Percentiles rank a stretch among this genome's conserved stretches.
phyloP scores from a whole-genome alignment of 2,888 invertebrate species.

The Protodeltote pygarga region DNA sequence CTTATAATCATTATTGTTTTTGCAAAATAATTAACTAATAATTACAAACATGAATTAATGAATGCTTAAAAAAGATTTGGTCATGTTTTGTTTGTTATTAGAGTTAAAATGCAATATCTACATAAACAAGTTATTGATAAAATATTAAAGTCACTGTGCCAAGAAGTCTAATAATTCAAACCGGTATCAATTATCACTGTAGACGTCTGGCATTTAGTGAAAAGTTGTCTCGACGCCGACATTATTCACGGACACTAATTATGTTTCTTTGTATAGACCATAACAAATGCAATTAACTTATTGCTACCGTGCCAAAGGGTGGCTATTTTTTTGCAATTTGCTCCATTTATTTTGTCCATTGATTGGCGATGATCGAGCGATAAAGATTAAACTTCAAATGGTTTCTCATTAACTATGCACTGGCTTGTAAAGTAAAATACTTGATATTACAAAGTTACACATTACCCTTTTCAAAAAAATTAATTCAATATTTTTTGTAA shows the following conservation, averaged over 20 bases:
- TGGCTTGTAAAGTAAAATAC: slow-evolving; percentile 15
- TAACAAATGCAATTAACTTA: slow-evolving; percentile 67
- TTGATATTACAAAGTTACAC: slow-evolving; percentile 13
- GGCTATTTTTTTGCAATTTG: slow-evolving; percentile 48
- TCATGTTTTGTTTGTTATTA: not conserved
- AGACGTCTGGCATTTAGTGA: slow-evolving; percentile 62
- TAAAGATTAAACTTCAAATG: slow-evolving; percentile 59
- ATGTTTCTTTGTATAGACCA: slow-evolving; percentile 55
- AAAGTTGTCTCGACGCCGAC: slow-evolving; percentile 43
- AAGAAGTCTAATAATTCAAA: slow-evolving; percentile 11
- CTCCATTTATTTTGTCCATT: slow-evolving; percentile 58
- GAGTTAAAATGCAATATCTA: not conserved
- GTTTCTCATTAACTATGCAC: slow-evolving; percentile 40
- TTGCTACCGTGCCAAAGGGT: slow-evolving; percentile 53
- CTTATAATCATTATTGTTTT: no score
- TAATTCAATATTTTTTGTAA: slow-evolving; percentile 2
- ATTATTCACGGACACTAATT: slow-evolving; percentile 54
- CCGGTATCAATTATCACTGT: slow-evolving; percentile 32
- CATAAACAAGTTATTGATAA: not conserved
- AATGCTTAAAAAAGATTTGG: no score
- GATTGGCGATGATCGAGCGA: slow-evolving; percentile 67
- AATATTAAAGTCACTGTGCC: slow-evolving; percentile 6
- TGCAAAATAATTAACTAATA: no score
- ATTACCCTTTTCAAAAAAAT: slow-evolving; percentile 12
- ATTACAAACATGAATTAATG: no score